phyloP scores from a whole-genome alignment of 30 jellyfish, hydroid and myxozoan species.

The Rhopilema esculentum region DNA sequence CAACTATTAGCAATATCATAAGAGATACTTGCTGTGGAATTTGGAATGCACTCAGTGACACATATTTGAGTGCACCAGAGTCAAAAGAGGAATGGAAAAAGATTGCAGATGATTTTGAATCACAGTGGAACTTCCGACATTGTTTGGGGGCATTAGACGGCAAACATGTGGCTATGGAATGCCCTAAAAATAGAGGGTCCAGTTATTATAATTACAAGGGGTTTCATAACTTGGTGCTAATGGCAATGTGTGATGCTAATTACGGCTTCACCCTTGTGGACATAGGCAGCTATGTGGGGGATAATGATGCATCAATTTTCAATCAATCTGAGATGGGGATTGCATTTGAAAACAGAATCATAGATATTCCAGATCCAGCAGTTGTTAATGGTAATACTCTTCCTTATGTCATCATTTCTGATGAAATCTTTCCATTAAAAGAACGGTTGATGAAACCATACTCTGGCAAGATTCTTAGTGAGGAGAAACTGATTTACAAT shows the following conservation, averaged over 20 bases:
- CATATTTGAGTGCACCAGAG: constrained; percentile 25
- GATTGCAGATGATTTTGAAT: constrained; percentile 39
- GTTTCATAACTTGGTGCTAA: constrained; percentile 40
- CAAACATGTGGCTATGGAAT: constrained; percentile 67
- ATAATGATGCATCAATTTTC: constrained; percentile 52
- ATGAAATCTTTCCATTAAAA: constrained; percentile 53
- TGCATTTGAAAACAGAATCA: constrained; percentile 13
- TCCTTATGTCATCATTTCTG: constrained; percentile 68
- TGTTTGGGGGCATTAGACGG: constrained; percentile 80
- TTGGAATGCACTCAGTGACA: constrained; percentile 39
- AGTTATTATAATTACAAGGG: constrained; percentile 49
- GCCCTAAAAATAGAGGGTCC: constrained; percentile 67
- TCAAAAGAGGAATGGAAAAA: constrained; percentile 66
- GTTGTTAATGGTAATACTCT: background rate
- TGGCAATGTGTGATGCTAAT: constrained; percentile 58
- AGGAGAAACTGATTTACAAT: constrained; percentile 36
- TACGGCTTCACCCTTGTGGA: constrained; percentile 52
- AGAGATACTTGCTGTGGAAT: constrained; percentile 63
- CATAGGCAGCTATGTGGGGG: constrained; percentile 59
- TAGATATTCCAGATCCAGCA: constrained; percentile 36
- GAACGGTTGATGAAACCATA: constrained; percentile 72
- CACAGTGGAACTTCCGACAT: constrained; percentile 73
- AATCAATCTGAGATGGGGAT: constrained; percentile 13
- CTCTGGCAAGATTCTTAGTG: constrained; percentile 35
- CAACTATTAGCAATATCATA: constrained; percentile 52